A percentile compares a stretch with the other conserved stretches of the same genome.
Evolutionary conservation across 1,140 invertebrate species (phyloP).

Genomic region (Psilanteris sp.): DNA sequence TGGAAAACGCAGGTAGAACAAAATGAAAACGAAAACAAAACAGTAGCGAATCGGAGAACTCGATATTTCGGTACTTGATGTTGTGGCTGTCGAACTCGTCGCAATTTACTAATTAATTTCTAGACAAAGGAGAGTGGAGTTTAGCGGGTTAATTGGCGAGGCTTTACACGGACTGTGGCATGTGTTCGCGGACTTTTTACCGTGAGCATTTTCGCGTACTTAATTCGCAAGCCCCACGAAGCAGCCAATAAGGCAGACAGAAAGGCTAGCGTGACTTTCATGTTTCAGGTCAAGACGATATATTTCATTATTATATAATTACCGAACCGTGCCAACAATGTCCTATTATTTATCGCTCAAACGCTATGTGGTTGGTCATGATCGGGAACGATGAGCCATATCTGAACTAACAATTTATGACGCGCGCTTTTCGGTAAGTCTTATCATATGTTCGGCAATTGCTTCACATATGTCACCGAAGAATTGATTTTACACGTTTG

Average conservation of each 20-base stretch:
- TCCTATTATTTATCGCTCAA: conserved; percentile 69
- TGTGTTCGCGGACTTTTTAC: background rate
- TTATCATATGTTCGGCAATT: background rate
- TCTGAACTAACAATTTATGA: conserved; percentile 17
- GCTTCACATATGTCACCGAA: conserved; percentile 69
- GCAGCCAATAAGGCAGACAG: conserved; percentile 71
- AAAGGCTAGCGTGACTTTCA: conserved; percentile 75
- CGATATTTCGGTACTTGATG: conserved; percentile 40
- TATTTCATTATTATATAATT: conserved; percentile 78
- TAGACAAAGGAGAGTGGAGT: too few species aligned
- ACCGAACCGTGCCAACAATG: conserved; percentile 57
- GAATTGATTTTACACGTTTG: conserved; percentile 71
- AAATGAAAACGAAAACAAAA: background rate
- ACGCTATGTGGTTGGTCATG: conserved; percentile 50
- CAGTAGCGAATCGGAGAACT: conserved; percentile 11
- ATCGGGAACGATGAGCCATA: conserved; percentile 49
- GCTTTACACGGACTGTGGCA: too few species aligned
- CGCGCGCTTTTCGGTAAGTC: background rate
- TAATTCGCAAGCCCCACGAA: too few species aligned
- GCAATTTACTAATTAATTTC: conserved; percentile 57
- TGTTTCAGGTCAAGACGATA: conserved; percentile 77
- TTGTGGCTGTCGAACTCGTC: conserved; percentile 46
- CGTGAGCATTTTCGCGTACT: too few species aligned
- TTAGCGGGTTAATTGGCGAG: too few species aligned
- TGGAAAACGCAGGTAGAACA: background rate